Percentiles rank a stretch among this genome's conserved stretches.
Evolutionary conservation across 2,113 vertebrate genomes (phyloP).

Genomic region (Halichoerus grypus): DNA sequence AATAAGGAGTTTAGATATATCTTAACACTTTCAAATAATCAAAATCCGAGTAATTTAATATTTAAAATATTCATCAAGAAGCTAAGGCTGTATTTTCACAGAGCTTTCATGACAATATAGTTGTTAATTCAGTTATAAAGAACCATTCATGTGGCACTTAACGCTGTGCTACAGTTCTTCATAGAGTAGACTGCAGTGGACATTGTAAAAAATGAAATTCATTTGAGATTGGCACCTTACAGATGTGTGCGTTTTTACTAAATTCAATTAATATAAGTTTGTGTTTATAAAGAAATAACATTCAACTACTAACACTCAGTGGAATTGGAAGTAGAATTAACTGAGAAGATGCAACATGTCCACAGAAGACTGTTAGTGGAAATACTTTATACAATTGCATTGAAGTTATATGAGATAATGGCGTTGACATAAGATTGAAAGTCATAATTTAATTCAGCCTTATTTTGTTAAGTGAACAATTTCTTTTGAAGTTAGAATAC

Average conservation of each 20-base stretch:
- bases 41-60: slow-evolving; percentile 76
- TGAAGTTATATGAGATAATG: neutral
- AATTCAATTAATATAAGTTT: neutral
- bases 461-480: neutral
- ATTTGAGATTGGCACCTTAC: neutral
- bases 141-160: neutral
- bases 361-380: neutral
- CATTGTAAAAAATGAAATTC: neutral
- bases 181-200: neutral
- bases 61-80: slow-evolving; percentile 74
- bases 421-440: neutral
- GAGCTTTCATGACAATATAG: neutral
- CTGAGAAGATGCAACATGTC: neutral
- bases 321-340: neutral
- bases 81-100: neutral
- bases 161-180: neutral
- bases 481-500: neutral
- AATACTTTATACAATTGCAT: neutral
- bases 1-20: slow-evolving; percentile 82
- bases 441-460: neutral
- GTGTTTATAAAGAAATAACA: neutral
- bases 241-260: neutral
- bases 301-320: neutral
- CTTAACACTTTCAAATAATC: slow-evolving; percentile 84
- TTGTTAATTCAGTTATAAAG: neutral